Evolutionary conservation across 2,888 invertebrate genomes (phyloP).

Genomic region (Pelosia muscerda): DNA sequence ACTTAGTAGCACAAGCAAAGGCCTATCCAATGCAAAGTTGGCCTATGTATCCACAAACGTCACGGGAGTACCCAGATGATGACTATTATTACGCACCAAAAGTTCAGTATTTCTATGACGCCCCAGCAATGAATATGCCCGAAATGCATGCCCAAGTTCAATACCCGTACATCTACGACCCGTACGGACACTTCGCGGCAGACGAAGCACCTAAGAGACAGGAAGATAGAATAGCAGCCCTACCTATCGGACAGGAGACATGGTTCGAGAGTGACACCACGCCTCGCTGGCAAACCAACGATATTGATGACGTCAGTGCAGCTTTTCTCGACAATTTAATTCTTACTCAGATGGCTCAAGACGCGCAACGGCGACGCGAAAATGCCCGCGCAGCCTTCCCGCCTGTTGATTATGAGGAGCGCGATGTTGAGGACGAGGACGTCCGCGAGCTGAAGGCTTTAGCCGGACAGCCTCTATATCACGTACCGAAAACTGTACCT

Average conservation of each 20-base stretch:
- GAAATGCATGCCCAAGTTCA: slow-evolving; percentile 78
- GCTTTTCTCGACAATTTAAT: slow-evolving; percentile 90
- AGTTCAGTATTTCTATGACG: slow-evolving; percentile 80
- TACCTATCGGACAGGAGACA: slow-evolving; percentile 89
- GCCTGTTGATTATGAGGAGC: slow-evolving; percentile 75
- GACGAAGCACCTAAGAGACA: slow-evolving; percentile 88
- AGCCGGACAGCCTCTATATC: slow-evolving; percentile 84
- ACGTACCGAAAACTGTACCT: slow-evolving; percentile 80
- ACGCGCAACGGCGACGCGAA: slow-evolving; percentile 82
- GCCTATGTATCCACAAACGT: slow-evolving; percentile 83
- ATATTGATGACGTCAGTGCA: slow-evolving; percentile 86
- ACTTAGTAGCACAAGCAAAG: slow-evolving; percentile 80
- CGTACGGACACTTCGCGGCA: slow-evolving; percentile 81
- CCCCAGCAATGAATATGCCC: slow-evolving; percentile 71
- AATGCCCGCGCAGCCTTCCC: slow-evolving; percentile 80
- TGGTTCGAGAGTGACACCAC: slow-evolving; percentile 87
- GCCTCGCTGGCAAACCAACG: slow-evolving; percentile 77
- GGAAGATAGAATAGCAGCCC: slow-evolving; percentile 87
- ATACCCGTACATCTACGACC: slow-evolving; percentile 79
- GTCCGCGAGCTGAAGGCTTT: slow-evolving; percentile 89
- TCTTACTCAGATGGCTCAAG: slow-evolving; percentile 89
- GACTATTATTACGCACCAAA: slow-evolving; percentile 87
- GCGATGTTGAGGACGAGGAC: slow-evolving; percentile 88
- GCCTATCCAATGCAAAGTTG: slow-evolving; percentile 79
- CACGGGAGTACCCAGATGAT: slow-evolving; percentile 84